Conservation (phyloP, 2,888 invertebrate species). For the Siphlonurus alternatus region DNA sequence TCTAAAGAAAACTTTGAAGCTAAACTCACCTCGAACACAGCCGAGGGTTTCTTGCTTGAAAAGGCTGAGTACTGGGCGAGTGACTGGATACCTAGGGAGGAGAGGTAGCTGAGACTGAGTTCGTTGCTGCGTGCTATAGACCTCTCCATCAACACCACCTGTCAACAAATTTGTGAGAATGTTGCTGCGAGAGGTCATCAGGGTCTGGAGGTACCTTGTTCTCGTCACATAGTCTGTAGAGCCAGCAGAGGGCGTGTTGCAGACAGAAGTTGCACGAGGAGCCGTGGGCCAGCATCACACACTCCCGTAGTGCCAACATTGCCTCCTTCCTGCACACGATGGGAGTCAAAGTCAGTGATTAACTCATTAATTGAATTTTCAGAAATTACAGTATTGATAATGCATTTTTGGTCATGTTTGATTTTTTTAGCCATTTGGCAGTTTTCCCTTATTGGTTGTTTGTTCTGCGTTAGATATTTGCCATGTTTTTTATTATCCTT, state of each 20-base stretch:
- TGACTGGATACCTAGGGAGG: constrained; percentile 55
- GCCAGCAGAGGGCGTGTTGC: constrained; percentile 73
- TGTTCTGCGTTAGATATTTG: no score
- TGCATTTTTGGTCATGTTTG: no score
- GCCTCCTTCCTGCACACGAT: constrained; percentile 48
- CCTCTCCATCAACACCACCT: constrained; percentile 45
- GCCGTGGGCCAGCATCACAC: constrained; percentile 74
- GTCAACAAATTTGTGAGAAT: constrained; percentile 14
- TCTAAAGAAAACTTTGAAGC: no score
- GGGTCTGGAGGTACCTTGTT: constrained; percentile 25
- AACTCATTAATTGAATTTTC: no score
- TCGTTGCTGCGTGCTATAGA: constrained; percentile 50
- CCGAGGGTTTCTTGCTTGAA: constrained; percentile 44
- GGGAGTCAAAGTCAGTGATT: constrained; percentile 1
- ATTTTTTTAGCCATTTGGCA: no score
- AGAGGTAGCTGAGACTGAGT: constrained; percentile 48
- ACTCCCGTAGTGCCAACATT: constrained; percentile 65
- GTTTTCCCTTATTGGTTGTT: no score
- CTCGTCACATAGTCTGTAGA: constrained; percentile 39
- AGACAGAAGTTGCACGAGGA: constrained; percentile 71
- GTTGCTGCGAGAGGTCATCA: no score
- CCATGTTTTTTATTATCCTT: no score
- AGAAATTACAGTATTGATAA: no score
- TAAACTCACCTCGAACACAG: constrained; percentile 46
- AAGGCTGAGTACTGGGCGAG: constrained; percentile 61